These are phyloP conservation scores for Aricia agestis DNA, from an alignment of 1,140 invertebrate species.

Conservation along the genomic window DNA sequence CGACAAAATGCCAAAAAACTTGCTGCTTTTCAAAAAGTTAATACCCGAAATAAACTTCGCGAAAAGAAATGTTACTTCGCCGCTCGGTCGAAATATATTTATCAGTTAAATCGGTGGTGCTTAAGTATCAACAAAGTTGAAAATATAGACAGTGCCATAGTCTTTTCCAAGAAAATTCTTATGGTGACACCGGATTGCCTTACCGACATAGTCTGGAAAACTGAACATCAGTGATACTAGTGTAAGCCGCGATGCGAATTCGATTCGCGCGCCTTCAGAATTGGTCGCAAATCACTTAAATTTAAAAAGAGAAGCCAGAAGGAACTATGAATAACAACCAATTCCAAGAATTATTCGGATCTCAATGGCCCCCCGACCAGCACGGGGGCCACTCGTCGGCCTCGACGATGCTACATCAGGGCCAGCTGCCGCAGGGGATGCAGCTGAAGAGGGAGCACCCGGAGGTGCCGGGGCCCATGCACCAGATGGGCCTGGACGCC, in stretches of 20 bases:
- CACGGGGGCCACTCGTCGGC: slow-evolving; percentile 68
- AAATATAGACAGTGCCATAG: slow-evolving; percentile 57
- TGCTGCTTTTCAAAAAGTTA: slow-evolving; percentile 70
- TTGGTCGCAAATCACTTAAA: slow-evolving; percentile 46
- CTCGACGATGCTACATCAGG: slow-evolving; percentile 65
- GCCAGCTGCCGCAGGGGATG: slow-evolving; percentile 51
- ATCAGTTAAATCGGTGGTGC: slow-evolving; percentile 65
- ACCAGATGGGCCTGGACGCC: slow-evolving; percentile 65
- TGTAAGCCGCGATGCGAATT: slow-evolving; percentile 61
- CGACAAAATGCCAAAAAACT: slow-evolving; percentile 74
- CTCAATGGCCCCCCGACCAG: slow-evolving; percentile 73
- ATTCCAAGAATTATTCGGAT: slow-evolving; percentile 72
- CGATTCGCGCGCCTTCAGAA: slow-evolving; percentile 47
- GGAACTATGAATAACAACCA: slow-evolving; percentile 60
- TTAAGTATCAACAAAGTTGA: slow-evolving; percentile 57
- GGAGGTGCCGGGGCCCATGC: slow-evolving; percentile 50
- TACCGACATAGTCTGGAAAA: slow-evolving; percentile 62
- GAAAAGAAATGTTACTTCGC: slow-evolving; percentile 68
- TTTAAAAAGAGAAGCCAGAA: slow-evolving; percentile 22
- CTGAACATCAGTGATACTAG: slow-evolving; percentile 58
- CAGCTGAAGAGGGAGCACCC: slow-evolving; percentile 60
- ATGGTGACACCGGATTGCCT: slow-evolving; percentile 60
- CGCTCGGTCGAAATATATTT: slow-evolving; percentile 65
- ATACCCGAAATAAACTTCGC: slow-evolving; percentile 72
- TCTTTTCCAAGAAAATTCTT: slow-evolving; percentile 53